Conservation (phyloP, 2,113 vertebrate species). For the Capricornis sumatraensis region DNA sequence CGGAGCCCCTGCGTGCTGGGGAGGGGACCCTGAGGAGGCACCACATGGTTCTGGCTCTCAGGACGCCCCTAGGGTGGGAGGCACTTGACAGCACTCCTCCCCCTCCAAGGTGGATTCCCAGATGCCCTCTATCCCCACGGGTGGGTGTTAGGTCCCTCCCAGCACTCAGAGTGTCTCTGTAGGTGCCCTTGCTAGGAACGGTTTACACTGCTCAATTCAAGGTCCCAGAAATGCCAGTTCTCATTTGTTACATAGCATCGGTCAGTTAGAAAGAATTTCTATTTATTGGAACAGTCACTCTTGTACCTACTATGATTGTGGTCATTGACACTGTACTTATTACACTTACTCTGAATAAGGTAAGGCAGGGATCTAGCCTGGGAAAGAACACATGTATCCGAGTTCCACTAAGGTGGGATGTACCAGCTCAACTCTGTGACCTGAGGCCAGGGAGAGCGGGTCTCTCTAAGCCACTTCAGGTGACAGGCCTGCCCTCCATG, state of each 20-base stretch:
- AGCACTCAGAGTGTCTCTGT: background rate
- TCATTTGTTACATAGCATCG: background rate
- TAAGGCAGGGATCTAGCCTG: background rate
- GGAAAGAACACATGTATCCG: background rate
- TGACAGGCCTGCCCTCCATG: background rate
- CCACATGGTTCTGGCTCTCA: background rate
- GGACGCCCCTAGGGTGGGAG: accelerated
- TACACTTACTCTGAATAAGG: background rate
- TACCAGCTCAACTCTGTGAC: background rate
- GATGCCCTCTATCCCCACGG: too few species aligned
- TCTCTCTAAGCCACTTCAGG: background rate
- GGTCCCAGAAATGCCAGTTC: background rate
- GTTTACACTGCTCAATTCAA: background rate
- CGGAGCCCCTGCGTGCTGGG: background rate
- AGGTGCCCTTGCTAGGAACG: background rate
- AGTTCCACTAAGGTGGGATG: background rate
- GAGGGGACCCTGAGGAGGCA: background rate
- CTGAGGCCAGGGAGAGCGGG: background rate
- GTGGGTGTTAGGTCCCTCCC: background rate
- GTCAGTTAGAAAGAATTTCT: background rate
- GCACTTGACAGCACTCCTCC: background rate
- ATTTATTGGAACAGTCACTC: background rate
- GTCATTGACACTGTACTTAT: background rate
- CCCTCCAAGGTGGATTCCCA: background rate
- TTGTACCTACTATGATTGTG: background rate